Base-by-base conservation (phyloP, 1,140 invertebrate genomes). In the Notospermus geniculatus region DNA sequence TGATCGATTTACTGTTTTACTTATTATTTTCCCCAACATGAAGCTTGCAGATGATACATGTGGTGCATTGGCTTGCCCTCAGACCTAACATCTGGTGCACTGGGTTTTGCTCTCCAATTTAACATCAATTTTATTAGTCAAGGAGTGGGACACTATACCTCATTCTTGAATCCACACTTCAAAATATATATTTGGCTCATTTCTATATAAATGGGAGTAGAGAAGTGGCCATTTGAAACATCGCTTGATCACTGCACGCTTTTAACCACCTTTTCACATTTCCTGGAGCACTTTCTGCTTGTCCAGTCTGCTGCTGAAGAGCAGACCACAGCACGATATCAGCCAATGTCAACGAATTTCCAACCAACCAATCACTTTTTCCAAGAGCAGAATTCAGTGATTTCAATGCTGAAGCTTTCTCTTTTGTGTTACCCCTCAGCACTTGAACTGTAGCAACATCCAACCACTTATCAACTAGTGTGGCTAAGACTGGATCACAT, bases 391-490 rank as follows among this genome's bases (percentile, higher is more conserved):
- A 65, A 62, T 84, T 84, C 19, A 88, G 68, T 54, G 70, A 67
- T 60, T 77, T 74, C 5, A 87, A 60, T n/a, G 82, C 73, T 32
- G 74, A 66, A 60, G 83, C 73, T 15, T 77, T 80, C 66, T 85
- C 82, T 63, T 85, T 84, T 50, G 79, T 81, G 43, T 81, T 83
- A 55, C 81, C 81, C 80, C 80, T 28, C 76, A 72, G 45, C 72
- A 83, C 57, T 81, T 82, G 69, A 84, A 66, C 58, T 72, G 71
- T 77, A 85, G 84, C 72, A 82, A 87, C 15, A 83, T 79, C 82
- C 17, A 83, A 54, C 60, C 77, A 71, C 73, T 90, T 88, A 59
- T 92, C 83, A 25, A 89, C 71, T 29, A 66, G 71, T 28, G 87
- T 85, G 2, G 84, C 74, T 2, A 52, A 56, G 28, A 71, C 63